Evolutionary conservation across 1,140 invertebrate species (phyloP), one percentile per base, ranked within the genome.

Genomic region (Homarus americanus): DNA sequence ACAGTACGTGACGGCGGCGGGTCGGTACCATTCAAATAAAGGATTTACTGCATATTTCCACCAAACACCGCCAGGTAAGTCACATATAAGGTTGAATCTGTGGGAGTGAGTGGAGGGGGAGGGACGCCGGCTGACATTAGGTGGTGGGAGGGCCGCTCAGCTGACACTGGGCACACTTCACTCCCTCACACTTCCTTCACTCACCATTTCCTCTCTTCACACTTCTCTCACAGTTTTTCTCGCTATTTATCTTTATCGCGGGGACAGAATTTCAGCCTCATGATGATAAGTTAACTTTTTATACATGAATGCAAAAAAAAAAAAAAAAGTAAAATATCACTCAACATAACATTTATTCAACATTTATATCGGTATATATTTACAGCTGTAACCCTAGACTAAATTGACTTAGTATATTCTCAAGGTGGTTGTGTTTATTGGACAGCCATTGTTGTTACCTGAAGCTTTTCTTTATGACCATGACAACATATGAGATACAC

Each of bases 51-150:
- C 40, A 49, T 84, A 72, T 44, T 84, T 41, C 40, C 82, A 83
- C 63, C 82, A 84, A 44, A 82, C 80, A 82, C 63, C 63, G 66
- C 66, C 82, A 84, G 82, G 82, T 84, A 73, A 32, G 82, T 84
- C 28, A 44, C 28, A 2, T 3, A 24, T 32, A n/a, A 40, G 36
- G 34, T 28, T 7, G 7, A 9, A 24, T 66, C 28, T 17, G 24
- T 28, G 78, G 49, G 49, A 38, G 53, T 10, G n/a, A 66, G 63
- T 24, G 82, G 63, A 69, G 40, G 66, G 66, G 82, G 82, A 72
- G 82, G 66, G 36, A 84, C 82, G 58, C 66, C 63, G 82, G 82
- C 63, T 69, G 82, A 79, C 63, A 84, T 73, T 72, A n/a, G 80
- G 82, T 44, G 66, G 76, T 79, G 76, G 82, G 69, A 73, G 82